These are phyloP conservation scores for Kryptopterus vitreolus DNA, from an alignment of 2,797 vertebrate species.

Conservation along the genomic window DNA sequence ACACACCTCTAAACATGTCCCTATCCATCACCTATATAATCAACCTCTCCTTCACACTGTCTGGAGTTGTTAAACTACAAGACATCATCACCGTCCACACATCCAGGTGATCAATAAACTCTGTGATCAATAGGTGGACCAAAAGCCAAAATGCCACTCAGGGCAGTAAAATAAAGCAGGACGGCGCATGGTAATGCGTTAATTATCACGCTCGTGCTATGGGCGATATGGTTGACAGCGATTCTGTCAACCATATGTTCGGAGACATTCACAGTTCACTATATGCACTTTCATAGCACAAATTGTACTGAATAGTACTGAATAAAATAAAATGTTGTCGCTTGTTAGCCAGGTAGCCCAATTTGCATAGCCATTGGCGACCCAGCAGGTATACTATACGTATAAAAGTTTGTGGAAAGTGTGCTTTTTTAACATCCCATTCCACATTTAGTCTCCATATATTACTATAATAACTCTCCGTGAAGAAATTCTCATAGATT, in stretches of 20 bases:
- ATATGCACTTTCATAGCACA: background rate
- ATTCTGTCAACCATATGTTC: background rate
- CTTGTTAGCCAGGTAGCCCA: background rate
- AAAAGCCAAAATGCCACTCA: constrained; percentile 15
- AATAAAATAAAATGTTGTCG: background rate
- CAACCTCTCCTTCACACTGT: constrained; percentile 27
- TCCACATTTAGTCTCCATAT: no score
- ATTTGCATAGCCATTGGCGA: background rate
- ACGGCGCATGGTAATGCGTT: background rate
- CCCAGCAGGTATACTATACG: background rate
- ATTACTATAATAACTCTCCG: no score
- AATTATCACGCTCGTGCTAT: background rate
- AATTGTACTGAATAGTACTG: background rate
- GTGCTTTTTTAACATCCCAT: no score
- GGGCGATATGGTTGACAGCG: background rate
- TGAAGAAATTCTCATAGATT: no score
- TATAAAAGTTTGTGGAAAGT: background rate
- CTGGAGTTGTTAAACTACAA: constrained; percentile 29
- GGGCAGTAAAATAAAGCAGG: constrained; percentile 6
- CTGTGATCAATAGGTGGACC: constrained; percentile 12
- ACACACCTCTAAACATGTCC: background rate
- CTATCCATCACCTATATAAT: constrained; percentile 33
- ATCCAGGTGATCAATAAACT: constrained; percentile 15
- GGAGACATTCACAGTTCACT: background rate
- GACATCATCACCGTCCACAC: constrained; percentile 27